These are phyloP conservation scores for Huso huso DNA, from an alignment of 2,797 vertebrate genomes.

Conservation along the genomic window DNA sequence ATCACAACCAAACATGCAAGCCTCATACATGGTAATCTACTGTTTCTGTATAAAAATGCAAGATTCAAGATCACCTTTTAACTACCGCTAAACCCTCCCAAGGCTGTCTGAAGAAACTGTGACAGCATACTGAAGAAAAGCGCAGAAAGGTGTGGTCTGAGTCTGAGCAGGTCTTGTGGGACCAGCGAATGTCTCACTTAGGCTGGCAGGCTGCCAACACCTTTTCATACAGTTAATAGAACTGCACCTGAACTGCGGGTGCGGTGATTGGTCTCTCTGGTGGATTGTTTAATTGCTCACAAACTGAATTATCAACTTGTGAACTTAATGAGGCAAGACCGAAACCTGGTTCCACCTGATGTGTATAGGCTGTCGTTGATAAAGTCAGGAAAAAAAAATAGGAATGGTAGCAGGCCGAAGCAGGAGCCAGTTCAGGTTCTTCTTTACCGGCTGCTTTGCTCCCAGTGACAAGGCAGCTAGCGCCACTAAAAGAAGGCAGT, in stretches of 20 bases:
- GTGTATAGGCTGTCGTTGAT: slow-evolving; percentile 14
- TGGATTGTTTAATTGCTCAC: slow-evolving; percentile 45
- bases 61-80: neutral
- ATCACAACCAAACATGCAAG: neutral
- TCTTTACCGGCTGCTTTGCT: neutral
- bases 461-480: neutral
- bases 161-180: neutral
- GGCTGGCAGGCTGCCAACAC: neutral
- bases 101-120: too few species aligned
- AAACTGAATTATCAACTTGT: slow-evolving; percentile 53
- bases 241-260: neutral
- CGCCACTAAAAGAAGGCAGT: neutral
- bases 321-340: slow-evolving; percentile 56
- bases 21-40: neutral
- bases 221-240: neutral
- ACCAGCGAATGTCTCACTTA: neutral
- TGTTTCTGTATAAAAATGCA: neutral
- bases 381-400: neutral
- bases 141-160: neutral
- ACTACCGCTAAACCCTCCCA: neutral
- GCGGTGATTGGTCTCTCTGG: neutral
- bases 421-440: neutral
- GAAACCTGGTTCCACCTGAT: slow-evolving; percentile 57
- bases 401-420: neutral
- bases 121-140: neutral